These are phyloP conservation scores for Ryuthela nishihirai DNA, from an alignment of 2,888 invertebrate species.

Conservation along the genomic window DNA sequence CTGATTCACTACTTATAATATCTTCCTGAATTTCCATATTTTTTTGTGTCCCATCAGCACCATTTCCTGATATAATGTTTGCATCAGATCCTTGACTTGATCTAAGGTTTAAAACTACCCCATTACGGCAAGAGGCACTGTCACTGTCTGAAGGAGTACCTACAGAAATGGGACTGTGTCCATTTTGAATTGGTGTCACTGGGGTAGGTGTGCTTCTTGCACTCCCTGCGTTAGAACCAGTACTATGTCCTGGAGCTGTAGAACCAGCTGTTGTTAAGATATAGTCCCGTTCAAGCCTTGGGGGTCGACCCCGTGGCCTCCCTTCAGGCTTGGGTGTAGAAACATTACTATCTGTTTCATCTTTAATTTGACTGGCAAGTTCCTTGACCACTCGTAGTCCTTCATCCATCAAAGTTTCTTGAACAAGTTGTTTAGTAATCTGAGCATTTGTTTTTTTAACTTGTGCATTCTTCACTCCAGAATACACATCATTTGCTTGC, in stretches of 20 bases:
- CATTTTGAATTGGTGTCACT: conserved; percentile 30
- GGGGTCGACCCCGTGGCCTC: conserved; percentile 40
- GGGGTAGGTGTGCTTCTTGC: conserved; percentile 23
- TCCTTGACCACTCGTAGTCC: conserved; percentile 54
- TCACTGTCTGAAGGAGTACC: conserved; percentile 26
- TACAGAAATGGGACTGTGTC: conserved; percentile 32
- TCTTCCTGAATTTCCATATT: conserved; percentile 28
- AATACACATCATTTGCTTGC: conserved; percentile 30
- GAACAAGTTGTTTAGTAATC: conserved; percentile 47
- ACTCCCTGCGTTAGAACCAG: conserved; percentile 11
- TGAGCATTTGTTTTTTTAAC: conserved; percentile 42
- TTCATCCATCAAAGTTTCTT: conserved; percentile 54
- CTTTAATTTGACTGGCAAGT: conserved; percentile 44
- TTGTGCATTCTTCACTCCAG: conserved; percentile 17
- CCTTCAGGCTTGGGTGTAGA: conserved; percentile 22
- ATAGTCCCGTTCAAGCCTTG: conserved; percentile 36
- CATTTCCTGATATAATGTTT: conserved; percentile 19
- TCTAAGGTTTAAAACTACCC: conserved; percentile 20
- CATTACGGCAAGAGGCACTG: conserved; percentile 24
- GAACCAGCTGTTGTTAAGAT: conserved; percentile 33
- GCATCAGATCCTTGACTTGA: conserved; percentile 20
- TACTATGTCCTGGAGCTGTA: conserved; percentile 24
- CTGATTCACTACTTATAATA: conserved; percentile 29
- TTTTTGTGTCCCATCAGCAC: conserved; percentile 11
- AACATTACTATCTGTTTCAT: conserved; percentile 39